Base-by-base conservation (phyloP, 2,888 invertebrate genomes). In the Epinotia ramella region DNA sequence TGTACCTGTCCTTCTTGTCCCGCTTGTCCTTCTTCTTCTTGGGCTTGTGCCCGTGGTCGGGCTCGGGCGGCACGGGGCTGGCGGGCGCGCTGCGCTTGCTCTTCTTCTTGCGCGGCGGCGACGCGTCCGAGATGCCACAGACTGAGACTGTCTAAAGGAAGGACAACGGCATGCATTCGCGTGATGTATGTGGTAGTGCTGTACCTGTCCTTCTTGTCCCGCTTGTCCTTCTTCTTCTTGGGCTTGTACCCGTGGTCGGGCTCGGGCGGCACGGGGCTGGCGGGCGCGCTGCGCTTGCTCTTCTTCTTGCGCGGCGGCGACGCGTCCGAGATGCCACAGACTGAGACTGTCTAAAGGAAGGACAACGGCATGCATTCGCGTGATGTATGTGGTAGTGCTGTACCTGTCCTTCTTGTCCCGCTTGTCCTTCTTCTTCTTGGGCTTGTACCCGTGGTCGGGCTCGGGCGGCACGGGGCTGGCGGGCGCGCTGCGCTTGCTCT, bases 21-120 rank as follows among this genome's bases (percentile, higher is more conserved):
- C 92, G 92, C 79, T 93, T 94, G 57, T 95, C 94, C 82, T 94
- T 94, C 87, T 94, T 94, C 86, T 94, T 94, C 86, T 94, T 95
- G 75, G 92, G 92, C 76, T 92, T 91, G 86, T 93, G 89, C 3
- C 87, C 49, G 66, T 79, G 82, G 46, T 87, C 71, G 59, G 82
- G 81, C 82, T 77, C n/a, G 84, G 87, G 40, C 84, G 87, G 13
- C 76, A 77, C 28, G 57, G 94, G 92, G 79, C 89, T 92, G 83
- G 85, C 89, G 70, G 91, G 93, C 13, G 94, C 94, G 79, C 91
- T 90, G 66, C 94, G 91, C 81, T 94, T 94, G 1, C 88, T 84
- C 79, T 91, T 92, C 84, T 90, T 90, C 73, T 81, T 87, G 83
- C 91, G n/a, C n/a, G n/a, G n/a, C n/a, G n/a, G n/a, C n/a, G n/a